These are phyloP conservation scores for Equus quagga DNA, from an alignment of 2,113 vertebrate species.

Conservation along the genomic window DNA sequence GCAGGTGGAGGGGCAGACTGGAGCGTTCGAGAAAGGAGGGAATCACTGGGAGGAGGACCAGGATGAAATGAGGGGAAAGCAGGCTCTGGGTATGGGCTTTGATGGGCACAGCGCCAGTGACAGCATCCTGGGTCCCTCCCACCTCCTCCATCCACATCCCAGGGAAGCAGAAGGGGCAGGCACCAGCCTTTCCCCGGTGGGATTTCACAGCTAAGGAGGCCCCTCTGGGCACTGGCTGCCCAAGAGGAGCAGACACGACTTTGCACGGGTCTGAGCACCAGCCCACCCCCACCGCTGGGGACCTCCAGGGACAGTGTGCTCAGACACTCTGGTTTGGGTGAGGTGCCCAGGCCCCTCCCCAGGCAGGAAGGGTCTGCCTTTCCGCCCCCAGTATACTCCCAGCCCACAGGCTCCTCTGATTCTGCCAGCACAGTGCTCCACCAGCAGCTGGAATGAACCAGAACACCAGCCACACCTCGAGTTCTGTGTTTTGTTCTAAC, in stretches of 20 bases:
- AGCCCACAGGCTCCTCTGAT: not conserved
- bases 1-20: not conserved
- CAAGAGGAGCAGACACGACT: not conserved
- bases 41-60: not conserved
- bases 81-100: not conserved
- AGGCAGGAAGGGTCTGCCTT: not conserved
- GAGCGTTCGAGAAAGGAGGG: not conserved
- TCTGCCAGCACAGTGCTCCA: not conserved
- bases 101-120: not conserved
- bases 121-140: not conserved
- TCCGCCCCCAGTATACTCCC: not conserved
- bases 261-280: not conserved
- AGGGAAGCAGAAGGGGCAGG: not conserved
- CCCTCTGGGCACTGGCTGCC: not conserved
- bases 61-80: accelerated
- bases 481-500: not conserved
- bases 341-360: not conserved
- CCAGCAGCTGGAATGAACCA: not conserved
- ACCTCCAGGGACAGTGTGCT: not conserved
- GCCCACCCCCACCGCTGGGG: not conserved
- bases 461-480: not conserved
- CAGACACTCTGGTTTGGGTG: not conserved
- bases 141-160: not conserved
- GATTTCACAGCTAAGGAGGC: not conserved
- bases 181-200: not conserved